Conservation (phyloP, 2,113 vertebrate genomes). For the Callipepla californica region DNA sequence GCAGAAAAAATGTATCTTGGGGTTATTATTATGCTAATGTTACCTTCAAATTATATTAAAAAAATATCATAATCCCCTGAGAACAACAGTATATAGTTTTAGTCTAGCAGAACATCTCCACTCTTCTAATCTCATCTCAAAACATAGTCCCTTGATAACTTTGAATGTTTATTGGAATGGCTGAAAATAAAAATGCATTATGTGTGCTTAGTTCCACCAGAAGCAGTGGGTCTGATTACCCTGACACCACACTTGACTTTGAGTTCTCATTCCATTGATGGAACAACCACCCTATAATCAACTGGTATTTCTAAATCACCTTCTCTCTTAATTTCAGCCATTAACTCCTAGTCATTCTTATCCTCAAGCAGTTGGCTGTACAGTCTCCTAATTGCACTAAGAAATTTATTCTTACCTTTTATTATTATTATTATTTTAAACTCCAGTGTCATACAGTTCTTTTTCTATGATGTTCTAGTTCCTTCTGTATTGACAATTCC, state of each 20-base stretch:
- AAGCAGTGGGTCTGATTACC: neutral
- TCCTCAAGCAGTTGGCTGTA: conserved; percentile 2
- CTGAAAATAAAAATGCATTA: neutral
- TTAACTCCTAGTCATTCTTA: neutral
- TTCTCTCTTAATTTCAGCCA: neutral
- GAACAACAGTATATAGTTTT: neutral
- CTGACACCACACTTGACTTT: neutral
- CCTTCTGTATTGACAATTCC: conserved; percentile 41
- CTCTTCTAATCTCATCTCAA: neutral
- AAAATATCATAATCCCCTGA: neutral
- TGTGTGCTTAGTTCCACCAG: neutral
- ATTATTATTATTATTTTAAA: conserved; percentile 18
- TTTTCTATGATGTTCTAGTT: neutral
- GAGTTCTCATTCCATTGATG: neutral
- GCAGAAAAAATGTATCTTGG: neutral
- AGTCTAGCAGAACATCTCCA: too few species aligned
- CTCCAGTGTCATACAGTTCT: neutral
- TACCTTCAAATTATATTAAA: neutral
- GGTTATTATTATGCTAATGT: neutral
- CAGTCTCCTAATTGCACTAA: conserved; percentile 12
- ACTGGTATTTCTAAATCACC: neutral
- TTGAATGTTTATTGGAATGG: neutral
- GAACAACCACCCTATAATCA: neutral
- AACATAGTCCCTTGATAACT: neutral
- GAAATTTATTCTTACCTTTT: conserved; percentile 14